Conservation (phyloP, 2,797 vertebrate genomes). For the Nannoperca obscura region DNA sequence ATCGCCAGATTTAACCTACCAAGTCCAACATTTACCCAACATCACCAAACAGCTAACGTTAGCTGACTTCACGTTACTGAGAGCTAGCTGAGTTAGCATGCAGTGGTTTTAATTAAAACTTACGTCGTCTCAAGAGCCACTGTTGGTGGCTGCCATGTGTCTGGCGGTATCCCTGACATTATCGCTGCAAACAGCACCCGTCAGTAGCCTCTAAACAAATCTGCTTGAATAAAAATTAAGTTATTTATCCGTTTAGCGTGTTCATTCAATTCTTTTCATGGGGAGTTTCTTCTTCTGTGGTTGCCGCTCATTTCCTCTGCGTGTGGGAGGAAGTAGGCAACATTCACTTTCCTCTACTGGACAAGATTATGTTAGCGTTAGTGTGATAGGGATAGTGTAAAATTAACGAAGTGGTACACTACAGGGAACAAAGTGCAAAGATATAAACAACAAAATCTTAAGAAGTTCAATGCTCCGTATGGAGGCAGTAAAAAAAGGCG, state of each 20-base stretch:
- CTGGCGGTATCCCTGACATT: constrained; percentile 89
- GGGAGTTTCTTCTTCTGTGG: constrained; percentile 39
- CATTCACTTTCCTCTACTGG: constrained; percentile 49
- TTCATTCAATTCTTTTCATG: constrained; percentile 1
- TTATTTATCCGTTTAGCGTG: background rate
- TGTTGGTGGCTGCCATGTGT: constrained; percentile 93
- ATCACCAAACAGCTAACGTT: background rate
- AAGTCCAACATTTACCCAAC: background rate
- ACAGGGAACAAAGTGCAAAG: background rate
- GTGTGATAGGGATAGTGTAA: no score
- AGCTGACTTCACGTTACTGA: background rate
- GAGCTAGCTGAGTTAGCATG: constrained; percentile 49
- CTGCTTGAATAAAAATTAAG: rapidly evolving
- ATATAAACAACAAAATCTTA: no score
- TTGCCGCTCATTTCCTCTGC: constrained; percentile 6
- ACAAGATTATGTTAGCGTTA: background rate
- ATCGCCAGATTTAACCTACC: background rate
- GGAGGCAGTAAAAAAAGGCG: constrained; percentile 8
- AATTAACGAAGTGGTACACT: background rate
- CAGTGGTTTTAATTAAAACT: constrained; percentile 46
- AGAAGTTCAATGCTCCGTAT: background rate
- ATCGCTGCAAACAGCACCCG: background rate
- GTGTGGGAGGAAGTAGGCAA: background rate
- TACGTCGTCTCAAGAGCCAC: constrained; percentile 87
- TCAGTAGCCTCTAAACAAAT: background rate